phyloP scores from a whole-genome alignment of 2,888 invertebrate genomes.

The Loripinus fragilis region DNA sequence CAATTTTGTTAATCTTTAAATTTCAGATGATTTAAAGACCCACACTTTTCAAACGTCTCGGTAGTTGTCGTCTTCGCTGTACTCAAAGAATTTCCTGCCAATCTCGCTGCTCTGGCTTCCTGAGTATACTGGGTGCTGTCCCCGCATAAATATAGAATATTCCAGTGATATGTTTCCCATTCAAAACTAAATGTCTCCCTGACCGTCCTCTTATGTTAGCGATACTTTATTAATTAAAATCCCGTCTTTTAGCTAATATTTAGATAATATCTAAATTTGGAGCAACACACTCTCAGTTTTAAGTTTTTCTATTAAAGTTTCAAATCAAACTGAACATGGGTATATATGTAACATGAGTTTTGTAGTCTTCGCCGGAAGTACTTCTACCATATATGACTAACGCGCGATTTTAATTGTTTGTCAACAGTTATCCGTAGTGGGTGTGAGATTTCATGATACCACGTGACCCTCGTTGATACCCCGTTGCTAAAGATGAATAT shows the following conservation, averaged over 20 bases:
- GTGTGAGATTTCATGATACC: constrained; percentile 4
- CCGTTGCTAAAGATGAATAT: too few relatives aligned
- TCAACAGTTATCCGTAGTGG: constrained; percentile 2
- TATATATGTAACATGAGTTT: neutral
- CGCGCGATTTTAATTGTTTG: neutral
- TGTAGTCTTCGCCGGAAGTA: constrained; percentile 2
- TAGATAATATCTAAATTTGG: too few relatives aligned
- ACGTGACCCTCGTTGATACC: neutral
- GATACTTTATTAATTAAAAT: too few relatives aligned
- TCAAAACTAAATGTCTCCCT: constrained; percentile 21
- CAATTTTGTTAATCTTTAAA: too few relatives aligned
- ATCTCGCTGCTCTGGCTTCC: neutral
- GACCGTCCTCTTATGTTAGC: too few relatives aligned
- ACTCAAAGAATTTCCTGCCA: constrained; percentile 23
- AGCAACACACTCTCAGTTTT: too few relatives aligned
- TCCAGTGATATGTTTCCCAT: constrained; percentile 38
- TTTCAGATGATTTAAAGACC: too few relatives aligned
- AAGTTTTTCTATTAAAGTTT: too few relatives aligned
- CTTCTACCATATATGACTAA: neutral
- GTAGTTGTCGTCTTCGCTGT: constrained; percentile 50
- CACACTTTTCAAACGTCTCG: neutral
- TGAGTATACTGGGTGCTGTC: constrained; percentile 26
- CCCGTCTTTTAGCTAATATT: too few relatives aligned
- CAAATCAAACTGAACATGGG: neutral
- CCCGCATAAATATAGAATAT: constrained; percentile 38